Conservation (phyloP, 30 jellyfish, hydroid and myxozoan species). For the Aurelia aurita region DNA sequence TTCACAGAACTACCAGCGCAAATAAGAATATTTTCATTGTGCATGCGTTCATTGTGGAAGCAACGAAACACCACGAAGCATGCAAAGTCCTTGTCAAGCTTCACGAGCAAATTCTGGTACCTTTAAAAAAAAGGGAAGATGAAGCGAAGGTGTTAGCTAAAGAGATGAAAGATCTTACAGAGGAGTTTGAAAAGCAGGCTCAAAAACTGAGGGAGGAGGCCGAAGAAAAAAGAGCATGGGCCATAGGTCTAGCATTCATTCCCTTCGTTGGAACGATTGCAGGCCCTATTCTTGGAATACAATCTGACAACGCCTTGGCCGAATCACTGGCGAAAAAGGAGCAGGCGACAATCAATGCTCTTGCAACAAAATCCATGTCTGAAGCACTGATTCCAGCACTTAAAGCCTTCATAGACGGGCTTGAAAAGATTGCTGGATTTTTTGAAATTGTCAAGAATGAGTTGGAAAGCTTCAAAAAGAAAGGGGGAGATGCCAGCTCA, state of each 20-base stretch:
- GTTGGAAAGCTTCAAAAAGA: neutral
- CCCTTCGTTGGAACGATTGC: slow-evolving; percentile 48
- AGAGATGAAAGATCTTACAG: slow-evolving; percentile 50
- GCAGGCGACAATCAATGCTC: neutral
- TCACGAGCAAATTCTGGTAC: slow-evolving; percentile 34
- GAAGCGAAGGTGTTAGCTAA: slow-evolving; percentile 8
- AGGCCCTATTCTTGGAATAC: neutral
- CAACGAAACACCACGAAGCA: slow-evolving; percentile 31
- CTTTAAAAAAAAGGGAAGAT: slow-evolving; percentile 43
- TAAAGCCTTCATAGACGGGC: neutral
- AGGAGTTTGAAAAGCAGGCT: slow-evolving; percentile 21
- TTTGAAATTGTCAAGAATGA: slow-evolving; percentile 16
- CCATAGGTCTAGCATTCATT: slow-evolving; percentile 41
- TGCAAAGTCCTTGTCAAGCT: slow-evolving; percentile 46
- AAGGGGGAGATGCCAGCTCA: slow-evolving; percentile 5
- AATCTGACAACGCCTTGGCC: slow-evolving; percentile 8
- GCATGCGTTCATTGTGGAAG: slow-evolving; percentile 43
- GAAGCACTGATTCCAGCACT: slow-evolving; percentile 49
- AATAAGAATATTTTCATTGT: slow-evolving; percentile 31
- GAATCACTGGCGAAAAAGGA: neutral
- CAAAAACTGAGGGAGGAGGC: slow-evolving; percentile 4
- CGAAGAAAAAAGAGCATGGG: slow-evolving; percentile 32
- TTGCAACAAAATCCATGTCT: neutral
- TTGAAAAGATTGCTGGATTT: slow-evolving; percentile 35
- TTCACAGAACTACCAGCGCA: neutral